Base-by-base conservation (phyloP, 2,888 invertebrate species). In the Saturnia japonica region DNA sequence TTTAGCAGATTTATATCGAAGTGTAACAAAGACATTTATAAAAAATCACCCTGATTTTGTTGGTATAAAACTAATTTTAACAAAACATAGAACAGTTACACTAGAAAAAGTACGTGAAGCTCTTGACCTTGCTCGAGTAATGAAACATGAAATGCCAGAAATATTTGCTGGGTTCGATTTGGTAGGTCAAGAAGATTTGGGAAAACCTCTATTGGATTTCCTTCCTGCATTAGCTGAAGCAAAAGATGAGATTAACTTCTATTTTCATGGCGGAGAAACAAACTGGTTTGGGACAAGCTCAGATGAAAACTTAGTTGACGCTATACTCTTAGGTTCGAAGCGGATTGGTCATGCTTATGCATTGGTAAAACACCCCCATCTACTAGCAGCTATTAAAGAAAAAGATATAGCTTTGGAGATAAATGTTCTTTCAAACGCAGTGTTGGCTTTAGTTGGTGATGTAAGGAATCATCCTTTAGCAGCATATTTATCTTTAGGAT, bases 181-280 rank as follows among this genome's bases (percentile, higher is more conserved):
- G 70, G 97, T 97, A 0, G 97, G 97, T 0, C 96, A 97, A 79
- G 97, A 97, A 85, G 97, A 97, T 79, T 85, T 94, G 73, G 97
- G 97, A 0, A 89, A 91, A 34, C 95, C 96, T 0, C 86, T 97
- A 0, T 80, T 88, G 14, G 94, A 95, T 25, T 96, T 95, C 74
- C 85, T 95, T 0, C 92, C 96, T 0, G 85, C 94, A 69, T 81
- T 97, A 40, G 79, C 92, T 19, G 84, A 90, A 51, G 86, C 94
- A 1, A 93, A 94, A 57, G 87, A 93, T 0, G 86, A 94, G 2
- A 89, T 97, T 19, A 93, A 95, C 67, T 96, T 95, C 78, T 97
- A 95, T 80, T 96, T 97, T 76, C 97, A 97, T 82, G 96, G 96
- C 0, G 97, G 97, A 0, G 97, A 97, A 88, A 97, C 97, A 0